Evolutionary conservation across 1,140 invertebrate genomes (phyloP), one percentile per base, ranked within the genome.

Genomic region (Condylostylus longicornis): DNA sequence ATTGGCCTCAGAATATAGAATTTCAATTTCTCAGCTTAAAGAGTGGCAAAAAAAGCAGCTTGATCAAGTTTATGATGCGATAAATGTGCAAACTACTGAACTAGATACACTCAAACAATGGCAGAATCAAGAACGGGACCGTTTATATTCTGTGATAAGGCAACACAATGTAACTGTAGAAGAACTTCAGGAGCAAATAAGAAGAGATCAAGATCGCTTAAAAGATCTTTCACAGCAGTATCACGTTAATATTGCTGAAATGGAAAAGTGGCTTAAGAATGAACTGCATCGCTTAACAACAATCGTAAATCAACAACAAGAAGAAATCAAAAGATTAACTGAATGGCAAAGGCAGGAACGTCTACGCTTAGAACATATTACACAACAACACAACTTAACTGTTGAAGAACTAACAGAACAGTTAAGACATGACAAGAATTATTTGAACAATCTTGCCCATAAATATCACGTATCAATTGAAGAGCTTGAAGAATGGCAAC

Each of bases 401-500:
- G 41, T 58, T 1, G 46, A 23, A 4, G 53, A 55, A 13, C 21
- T 58, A 15, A 48, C 53, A 17, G 43, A 48, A 13, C 51, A 54
- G 23, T 54, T 58, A 33, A 45, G 42, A 6, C 44, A 41, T 4
- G 55, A 58, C 42, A 49, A 51, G 22, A 45, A 33, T 29, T 55
- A 58, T 17, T 37, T 58, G 0, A 48, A 58, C 34, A 44, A 33
- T n/a, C 23, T 58, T 31, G 55, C 55, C 2, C 45, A 47, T 10
- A 55, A 58, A 34, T 58, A 58, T 30, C 48, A 52, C 5, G 48
- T 58, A 5, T 49, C 46, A 12, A 50, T 58, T 12, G 55, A 58
- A n/a, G 55, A 58, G 30, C 31, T 58, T 8, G 54, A 58, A 33
- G 46, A 49, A 17, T 58, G 55, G 55, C 55, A 58, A 25, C 39